phyloP scores from a whole-genome alignment of 2,113 vertebrate genomes.

The Setophaga kirtlandii region DNA sequence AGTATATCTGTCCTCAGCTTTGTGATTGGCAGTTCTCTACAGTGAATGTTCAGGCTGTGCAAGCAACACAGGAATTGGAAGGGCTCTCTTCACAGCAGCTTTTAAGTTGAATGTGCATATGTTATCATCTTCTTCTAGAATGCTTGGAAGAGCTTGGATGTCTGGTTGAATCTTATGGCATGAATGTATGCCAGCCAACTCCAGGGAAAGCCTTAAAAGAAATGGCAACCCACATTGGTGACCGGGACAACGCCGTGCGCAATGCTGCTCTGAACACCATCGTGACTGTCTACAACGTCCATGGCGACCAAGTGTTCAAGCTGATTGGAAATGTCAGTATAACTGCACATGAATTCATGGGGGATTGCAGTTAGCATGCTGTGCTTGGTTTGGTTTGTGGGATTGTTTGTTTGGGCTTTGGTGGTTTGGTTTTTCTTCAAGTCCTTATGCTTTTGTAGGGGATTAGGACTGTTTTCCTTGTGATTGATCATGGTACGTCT shows the following conservation, averaged over 20 bases:
- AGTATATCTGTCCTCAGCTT: background rate
- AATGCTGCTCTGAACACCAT: conserved; percentile 97
- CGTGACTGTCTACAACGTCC: conserved; percentile 92
- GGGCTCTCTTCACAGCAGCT: background rate
- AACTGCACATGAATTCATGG: background rate
- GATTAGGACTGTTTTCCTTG: background rate
- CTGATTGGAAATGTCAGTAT: conserved; percentile 94
- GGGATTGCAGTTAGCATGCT: background rate
- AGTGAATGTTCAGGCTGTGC: background rate
- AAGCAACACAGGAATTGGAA: background rate
- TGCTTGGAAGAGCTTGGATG: conserved; percentile 96
- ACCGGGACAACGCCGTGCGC: conserved; percentile 93
- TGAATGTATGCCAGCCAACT: conserved; percentile 97
- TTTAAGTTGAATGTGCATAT: background rate
- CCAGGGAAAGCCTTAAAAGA: conserved; percentile 95
- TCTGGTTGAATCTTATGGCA: conserved; percentile 91
- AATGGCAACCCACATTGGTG: conserved; percentile 93
- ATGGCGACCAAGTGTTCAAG: conserved; percentile 97
- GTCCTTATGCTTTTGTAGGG: background rate
- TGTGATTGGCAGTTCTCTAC: background rate
- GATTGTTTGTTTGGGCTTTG: background rate
- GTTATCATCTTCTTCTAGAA: conserved; percentile 74
- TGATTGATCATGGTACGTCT: background rate
- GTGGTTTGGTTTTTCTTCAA: background rate
- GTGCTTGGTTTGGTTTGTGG: background rate